Percentiles rank a stretch among this genome's conserved stretches.
Evolutionary conservation across 2,888 invertebrate species (phyloP).

Genomic region (Apeira syringaria): DNA sequence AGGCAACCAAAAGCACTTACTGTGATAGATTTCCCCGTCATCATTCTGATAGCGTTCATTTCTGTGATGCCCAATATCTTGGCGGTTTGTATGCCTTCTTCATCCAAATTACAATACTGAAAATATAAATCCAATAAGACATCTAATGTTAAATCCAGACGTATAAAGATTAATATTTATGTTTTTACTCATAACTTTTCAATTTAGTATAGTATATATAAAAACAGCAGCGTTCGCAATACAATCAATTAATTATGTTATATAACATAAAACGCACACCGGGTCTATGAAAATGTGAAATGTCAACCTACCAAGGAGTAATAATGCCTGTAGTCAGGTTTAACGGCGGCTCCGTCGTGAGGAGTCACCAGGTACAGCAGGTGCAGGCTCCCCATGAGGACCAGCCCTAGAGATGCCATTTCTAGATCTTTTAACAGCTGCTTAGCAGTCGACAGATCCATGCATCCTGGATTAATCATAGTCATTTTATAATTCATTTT

Average conservation of each 20-base stretch:
- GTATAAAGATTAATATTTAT: too few relatives aligned
- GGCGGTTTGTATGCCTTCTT: constrained; percentile 88
- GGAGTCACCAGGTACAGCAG: constrained; percentile 94
- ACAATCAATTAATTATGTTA: too few relatives aligned
- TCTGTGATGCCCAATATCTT: constrained; percentile 91
- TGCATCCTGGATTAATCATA: constrained; percentile 87
- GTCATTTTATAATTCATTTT: too few relatives aligned
- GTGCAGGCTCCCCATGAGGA: constrained; percentile 92
- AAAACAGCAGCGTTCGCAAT: too few relatives aligned
- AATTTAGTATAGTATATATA: too few relatives aligned
- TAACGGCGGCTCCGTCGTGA: constrained; percentile 85
- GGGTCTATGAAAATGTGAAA: too few relatives aligned
- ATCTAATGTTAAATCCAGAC: too few relatives aligned
- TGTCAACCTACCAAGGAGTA: constrained; percentile 81
- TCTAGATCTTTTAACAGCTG: constrained; percentile 90
- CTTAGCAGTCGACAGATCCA: constrained; percentile 89
- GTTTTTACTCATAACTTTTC: too few relatives aligned
- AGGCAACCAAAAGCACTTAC: too few relatives aligned
- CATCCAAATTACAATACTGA: constrained; percentile 85
- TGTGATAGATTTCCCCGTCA: constrained; percentile 86
- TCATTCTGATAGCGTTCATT: constrained; percentile 86
- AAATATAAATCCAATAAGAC: too few relatives aligned
- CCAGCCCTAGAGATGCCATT: constrained; percentile 88
- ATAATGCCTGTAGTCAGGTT: constrained; percentile 78
- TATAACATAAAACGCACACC: too few relatives aligned